phyloP scores from a whole-genome alignment of 2,113 vertebrate species.

The Stomatorhinus ivindoensis region DNA sequence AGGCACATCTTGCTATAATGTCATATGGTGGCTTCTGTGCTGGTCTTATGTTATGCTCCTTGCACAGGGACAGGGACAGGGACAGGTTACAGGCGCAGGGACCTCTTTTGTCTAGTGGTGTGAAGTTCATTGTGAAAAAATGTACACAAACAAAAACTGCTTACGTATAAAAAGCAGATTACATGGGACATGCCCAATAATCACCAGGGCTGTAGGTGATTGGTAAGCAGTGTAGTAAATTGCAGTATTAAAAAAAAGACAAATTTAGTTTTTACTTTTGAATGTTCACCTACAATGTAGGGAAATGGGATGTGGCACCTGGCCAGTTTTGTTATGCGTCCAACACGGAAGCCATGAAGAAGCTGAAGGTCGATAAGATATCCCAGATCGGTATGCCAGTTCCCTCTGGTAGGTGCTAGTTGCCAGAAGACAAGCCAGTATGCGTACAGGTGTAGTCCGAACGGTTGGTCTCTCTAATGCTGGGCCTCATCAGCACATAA shows the following conservation, averaged over 20 bases:
- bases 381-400: neutral
- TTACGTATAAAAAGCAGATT: too few relatives aligned
- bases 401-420: neutral
- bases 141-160: too few relatives aligned
- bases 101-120: too few relatives aligned
- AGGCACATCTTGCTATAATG: too few relatives aligned
- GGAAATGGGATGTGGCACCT: neutral
- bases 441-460: neutral
- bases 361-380: neutral
- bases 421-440: neutral
- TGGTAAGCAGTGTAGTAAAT: too few relatives aligned
- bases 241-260: neutral
- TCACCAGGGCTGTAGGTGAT: too few relatives aligned
- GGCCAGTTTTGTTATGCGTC: neutral
- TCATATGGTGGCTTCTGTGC: too few relatives aligned
- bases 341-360: neutral
- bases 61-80: too few relatives aligned
- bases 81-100: too few relatives aligned
- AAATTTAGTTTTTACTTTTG: neutral
- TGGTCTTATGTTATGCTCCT: too few relatives aligned
- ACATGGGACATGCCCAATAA: too few relatives aligned
- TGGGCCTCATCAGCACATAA: neutral
- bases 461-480: neutral
- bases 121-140: too few relatives aligned
- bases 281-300: neutral